phyloP scores from a whole-genome alignment of 1,140 invertebrate genomes.

The Harpegnathos saltator region DNA sequence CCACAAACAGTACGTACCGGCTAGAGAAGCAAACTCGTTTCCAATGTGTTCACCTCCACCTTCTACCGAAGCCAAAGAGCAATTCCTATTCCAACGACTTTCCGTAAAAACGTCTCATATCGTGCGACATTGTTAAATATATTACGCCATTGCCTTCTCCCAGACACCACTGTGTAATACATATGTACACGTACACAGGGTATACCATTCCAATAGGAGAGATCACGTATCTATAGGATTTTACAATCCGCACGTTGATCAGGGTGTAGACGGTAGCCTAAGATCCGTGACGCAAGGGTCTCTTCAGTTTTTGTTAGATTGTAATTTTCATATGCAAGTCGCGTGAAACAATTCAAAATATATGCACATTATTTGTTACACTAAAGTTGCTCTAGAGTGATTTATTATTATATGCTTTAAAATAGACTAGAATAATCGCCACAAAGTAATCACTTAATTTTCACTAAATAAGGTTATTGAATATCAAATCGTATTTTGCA shows the following conservation, averaged over 20 bases:
- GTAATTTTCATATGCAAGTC: neutral
- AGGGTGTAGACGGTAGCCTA: slow-evolving; percentile 67
- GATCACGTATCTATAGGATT: slow-evolving; percentile 71
- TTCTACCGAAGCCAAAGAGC: slow-evolving; percentile 73
- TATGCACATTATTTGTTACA: neutral
- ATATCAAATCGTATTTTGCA: too few species aligned
- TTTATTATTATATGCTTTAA: too few species aligned
- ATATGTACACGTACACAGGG: slow-evolving; percentile 65
- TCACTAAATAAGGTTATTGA: neutral
- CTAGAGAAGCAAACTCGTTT: slow-evolving; percentile 74
- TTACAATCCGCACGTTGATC: slow-evolving; percentile 72
- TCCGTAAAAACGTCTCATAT: slow-evolving; percentile 80
- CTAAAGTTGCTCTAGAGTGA: too few species aligned
- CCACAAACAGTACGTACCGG: slow-evolving; percentile 58
- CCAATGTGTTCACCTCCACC: slow-evolving; percentile 69
- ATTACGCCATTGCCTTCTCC: slow-evolving; percentile 72
- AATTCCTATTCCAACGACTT: slow-evolving; percentile 84
- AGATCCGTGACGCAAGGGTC: slow-evolving; percentile 14
- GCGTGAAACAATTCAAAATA: neutral
- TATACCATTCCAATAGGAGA: slow-evolving; percentile 55
- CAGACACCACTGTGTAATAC: slow-evolving; percentile 62
- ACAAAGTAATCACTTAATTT: neutral
- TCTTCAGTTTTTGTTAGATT: slow-evolving; percentile 7
- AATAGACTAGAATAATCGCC: too few species aligned
- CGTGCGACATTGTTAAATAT: slow-evolving; percentile 80